Evolutionary conservation across 2,113 vertebrate genomes (phyloP).

Genomic region (Stigmatopora argus): DNA sequence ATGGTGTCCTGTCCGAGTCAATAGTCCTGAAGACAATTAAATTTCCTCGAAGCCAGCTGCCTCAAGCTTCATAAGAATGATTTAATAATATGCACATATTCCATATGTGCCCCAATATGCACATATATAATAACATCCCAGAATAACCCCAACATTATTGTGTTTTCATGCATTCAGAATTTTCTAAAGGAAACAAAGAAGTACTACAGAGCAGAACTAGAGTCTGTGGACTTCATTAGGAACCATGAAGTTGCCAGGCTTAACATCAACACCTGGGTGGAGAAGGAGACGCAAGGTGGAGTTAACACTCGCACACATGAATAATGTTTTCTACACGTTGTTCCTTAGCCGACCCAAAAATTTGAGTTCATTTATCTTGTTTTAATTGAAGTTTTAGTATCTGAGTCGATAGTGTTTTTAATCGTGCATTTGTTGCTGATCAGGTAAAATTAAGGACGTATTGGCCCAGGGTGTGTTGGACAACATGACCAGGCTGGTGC

Average conservation of each 20-base stretch:
- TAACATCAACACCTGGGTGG: slow-evolving; percentile 73
- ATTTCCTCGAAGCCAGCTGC: too few relatives aligned
- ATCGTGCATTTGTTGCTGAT: background rate
- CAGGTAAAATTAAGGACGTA: slow-evolving; percentile 84
- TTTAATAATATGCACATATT: too few relatives aligned
- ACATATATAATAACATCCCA: too few relatives aligned
- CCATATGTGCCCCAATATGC: too few relatives aligned
- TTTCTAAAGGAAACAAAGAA: slow-evolving; percentile 56
- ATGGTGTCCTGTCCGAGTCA: too few relatives aligned
- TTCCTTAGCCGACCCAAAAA: too few relatives aligned
- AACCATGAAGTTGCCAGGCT: slow-evolving; percentile 48
- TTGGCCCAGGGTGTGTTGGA: slow-evolving; percentile 66
- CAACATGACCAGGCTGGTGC: slow-evolving; percentile 69
- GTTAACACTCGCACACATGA: background rate
- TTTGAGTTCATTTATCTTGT: too few relatives aligned
- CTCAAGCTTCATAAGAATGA: too few relatives aligned
- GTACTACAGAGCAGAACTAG: slow-evolving; percentile 64
- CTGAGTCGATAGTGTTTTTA: background rate
- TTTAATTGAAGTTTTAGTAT: too few relatives aligned
- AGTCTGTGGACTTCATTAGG: slow-evolving; percentile 58
- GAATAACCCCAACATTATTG: too few relatives aligned
- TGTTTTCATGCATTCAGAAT: slow-evolving; percentile 45
- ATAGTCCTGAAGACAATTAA: too few relatives aligned
- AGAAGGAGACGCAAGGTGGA: slow-evolving; percentile 66
- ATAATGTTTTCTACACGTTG: background rate